Percentiles rank a stretch among this genome's conserved stretches.
phyloP scores from a whole-genome alignment of 2,888 invertebrate genomes.

The Watsonalla cultraria region DNA sequence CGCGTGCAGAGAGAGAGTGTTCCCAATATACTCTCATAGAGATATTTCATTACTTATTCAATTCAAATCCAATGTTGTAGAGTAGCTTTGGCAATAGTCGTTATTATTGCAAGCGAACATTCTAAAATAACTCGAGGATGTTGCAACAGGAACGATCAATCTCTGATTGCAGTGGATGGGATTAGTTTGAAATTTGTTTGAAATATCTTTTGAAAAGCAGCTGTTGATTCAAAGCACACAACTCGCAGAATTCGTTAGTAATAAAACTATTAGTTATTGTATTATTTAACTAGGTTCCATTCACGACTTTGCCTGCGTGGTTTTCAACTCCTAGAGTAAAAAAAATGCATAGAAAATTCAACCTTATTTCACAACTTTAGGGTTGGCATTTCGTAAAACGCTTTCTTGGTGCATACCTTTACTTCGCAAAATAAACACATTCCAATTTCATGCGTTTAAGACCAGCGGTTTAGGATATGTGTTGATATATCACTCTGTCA shows the following conservation, averaged over 20 bases:
- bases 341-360: no score
- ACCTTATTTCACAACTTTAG: no score
- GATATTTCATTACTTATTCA: background rate
- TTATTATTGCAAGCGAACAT: background rate
- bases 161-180: background rate
- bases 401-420: no score
- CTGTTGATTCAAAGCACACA: background rate
- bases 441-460: no score
- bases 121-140: background rate
- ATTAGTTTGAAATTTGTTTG: background rate
- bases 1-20: background rate
- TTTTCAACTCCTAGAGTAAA: no score
- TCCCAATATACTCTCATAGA: constrained; percentile 9
- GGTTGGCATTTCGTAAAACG: no score
- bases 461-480: no score
- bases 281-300: no score
- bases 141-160: background rate
- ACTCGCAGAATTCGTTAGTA: background rate
- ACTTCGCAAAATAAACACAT: no score
- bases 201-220: background rate
- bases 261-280: background rate
- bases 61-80: background rate
- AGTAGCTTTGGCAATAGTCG: background rate
- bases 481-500: no score
- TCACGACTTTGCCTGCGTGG: no score